Evolutionary conservation across 2,113 vertebrate genomes (phyloP).

Genomic region (Tinamus guttatus): DNA sequence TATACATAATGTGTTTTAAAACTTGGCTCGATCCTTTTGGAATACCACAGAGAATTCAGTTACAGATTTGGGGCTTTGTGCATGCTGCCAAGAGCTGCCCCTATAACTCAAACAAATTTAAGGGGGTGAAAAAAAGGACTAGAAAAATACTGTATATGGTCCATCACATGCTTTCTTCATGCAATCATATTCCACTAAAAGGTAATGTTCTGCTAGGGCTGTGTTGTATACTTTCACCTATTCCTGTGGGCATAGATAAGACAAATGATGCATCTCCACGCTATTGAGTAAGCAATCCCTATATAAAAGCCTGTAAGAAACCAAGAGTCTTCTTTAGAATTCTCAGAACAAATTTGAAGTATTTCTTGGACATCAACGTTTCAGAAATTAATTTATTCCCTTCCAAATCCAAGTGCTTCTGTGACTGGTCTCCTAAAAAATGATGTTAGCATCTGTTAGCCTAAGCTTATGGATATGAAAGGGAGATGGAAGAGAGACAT

Average conservation of each 20-base stretch:
- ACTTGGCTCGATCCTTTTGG: slow-evolving; percentile 14
- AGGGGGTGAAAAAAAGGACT: background rate
- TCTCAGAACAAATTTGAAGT: slow-evolving; percentile 4
- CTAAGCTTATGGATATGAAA: background rate
- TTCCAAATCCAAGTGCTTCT: slow-evolving; percentile 22
- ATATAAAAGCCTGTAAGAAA: background rate
- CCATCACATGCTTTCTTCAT: slow-evolving; percentile 62
- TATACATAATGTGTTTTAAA: slow-evolving; percentile 61
- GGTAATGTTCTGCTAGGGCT: slow-evolving; percentile 25
- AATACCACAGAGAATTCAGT: slow-evolving; percentile 64
- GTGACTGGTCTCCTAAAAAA: background rate
- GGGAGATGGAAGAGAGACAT: background rate
- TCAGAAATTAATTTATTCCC: slow-evolving; percentile 27
- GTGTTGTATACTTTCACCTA: too few species aligned
- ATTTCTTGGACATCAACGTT: slow-evolving; percentile 43
- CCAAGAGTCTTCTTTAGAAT: background rate
- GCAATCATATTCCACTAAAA: slow-evolving; percentile 58
- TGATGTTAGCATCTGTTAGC: background rate
- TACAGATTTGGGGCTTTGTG: slow-evolving; percentile 64
- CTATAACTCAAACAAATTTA: slow-evolving; percentile 60
- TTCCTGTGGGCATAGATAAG: slow-evolving; percentile 29
- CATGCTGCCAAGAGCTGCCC: slow-evolving; percentile 57
- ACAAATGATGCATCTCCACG: background rate
- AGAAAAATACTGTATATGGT: slow-evolving; percentile 46
- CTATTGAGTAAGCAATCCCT: background rate